These are phyloP conservation scores for Seira musarum DNA, from an alignment of 2,888 invertebrate species.

Conservation along the genomic window DNA sequence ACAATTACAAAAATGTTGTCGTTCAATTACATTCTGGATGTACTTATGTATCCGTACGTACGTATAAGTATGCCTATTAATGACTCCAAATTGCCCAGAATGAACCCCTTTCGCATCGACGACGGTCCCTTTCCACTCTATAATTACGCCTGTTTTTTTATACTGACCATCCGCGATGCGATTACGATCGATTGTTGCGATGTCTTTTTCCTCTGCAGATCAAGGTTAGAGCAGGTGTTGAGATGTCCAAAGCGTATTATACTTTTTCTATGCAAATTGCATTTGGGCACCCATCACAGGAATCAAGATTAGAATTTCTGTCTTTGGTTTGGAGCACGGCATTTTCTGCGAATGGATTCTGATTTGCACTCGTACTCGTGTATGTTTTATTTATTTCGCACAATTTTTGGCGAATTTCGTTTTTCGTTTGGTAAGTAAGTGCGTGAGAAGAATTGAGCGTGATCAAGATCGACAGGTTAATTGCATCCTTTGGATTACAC, in stretches of 20 bases:
- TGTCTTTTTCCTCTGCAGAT: neutral
- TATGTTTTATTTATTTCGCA: neutral
- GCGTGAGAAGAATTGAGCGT: neutral
- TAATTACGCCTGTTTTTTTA: neutral
- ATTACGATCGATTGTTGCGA: too few species aligned
- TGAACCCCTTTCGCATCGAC: neutral
- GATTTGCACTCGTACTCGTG: neutral
- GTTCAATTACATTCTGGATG: neutral
- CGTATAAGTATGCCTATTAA: neutral
- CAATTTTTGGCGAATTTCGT: neutral
- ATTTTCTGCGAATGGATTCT: neutral
- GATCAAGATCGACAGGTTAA: neutral
- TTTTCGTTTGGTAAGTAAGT: neutral
- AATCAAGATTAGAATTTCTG: neutral
- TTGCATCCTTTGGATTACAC: too few species aligned
- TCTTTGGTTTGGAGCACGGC: neutral
- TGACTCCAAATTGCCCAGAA: neutral
- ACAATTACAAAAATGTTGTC: neutral
- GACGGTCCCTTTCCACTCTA: neutral
- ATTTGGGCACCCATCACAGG: neutral
- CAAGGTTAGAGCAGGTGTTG: neutral
- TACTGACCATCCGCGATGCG: neutral
- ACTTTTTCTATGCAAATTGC: neutral
- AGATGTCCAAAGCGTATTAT: neutral
- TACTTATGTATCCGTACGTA: neutral